Conservation (phyloP, 2,113 vertebrate genomes). For the Hemibagrus wyckioides region DNA sequence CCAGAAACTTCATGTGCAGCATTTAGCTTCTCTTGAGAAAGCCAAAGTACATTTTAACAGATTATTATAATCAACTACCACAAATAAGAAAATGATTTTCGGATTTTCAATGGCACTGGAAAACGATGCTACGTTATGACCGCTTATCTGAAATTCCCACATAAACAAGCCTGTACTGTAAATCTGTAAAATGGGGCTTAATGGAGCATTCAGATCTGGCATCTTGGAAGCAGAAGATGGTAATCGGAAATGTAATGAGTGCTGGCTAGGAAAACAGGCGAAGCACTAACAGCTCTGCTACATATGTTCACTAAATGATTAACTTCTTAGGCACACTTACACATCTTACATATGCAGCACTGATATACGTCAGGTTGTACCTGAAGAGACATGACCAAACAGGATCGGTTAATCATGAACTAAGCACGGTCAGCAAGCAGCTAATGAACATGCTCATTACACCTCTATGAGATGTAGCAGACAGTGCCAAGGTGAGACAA, state of each 20-base stretch:
- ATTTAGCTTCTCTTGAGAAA: neutral
- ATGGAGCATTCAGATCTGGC: conserved; percentile 33
- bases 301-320: neutral
- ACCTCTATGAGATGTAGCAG: conserved; percentile 45
- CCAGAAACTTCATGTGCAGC: neutral
- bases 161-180: neutral
- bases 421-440: conserved; percentile 49
- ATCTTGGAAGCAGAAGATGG: conserved; percentile 58
- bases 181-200: neutral
- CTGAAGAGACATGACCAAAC: conserved; percentile 47
- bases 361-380: conserved; percentile 18
- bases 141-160: neutral
- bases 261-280: conserved; percentile 60
- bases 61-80: neutral
- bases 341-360: conserved; percentile 36
- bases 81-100: neutral
- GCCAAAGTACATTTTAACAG: neutral
- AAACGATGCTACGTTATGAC: neutral
- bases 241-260: conserved; percentile 58
- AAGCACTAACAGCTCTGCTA: conserved; percentile 50
- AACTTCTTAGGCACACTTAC: conserved; percentile 12
- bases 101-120: neutral
- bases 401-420: conserved; percentile 74
- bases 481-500: conserved; percentile 40
- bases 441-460: conserved; percentile 60